Evolutionary conservation across 1,140 invertebrate genomes (phyloP).

Genomic region (Apis dorsata): DNA sequence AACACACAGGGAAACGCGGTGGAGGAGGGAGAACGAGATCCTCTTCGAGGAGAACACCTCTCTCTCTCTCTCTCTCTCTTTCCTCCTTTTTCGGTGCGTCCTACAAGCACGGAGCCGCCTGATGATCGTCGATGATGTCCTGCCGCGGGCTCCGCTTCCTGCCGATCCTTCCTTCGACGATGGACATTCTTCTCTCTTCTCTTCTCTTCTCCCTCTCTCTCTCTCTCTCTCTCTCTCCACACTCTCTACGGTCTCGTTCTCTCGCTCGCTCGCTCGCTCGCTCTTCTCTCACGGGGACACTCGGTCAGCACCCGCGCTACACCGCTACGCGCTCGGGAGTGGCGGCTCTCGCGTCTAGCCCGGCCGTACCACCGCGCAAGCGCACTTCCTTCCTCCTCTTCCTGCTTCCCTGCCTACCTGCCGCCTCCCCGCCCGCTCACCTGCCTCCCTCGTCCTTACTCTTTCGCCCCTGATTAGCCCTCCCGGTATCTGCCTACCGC

Average conservation of each 20-base stretch:
- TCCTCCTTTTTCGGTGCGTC: conserved; percentile 35
- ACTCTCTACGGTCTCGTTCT: conserved; percentile 22
- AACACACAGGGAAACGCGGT: not conserved
- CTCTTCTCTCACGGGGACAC: conserved; percentile 72
- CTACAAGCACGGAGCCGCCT: conserved; percentile 67
- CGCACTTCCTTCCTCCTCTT: conserved; percentile 66
- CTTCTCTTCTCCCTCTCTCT: not conserved
- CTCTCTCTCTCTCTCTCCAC: conserved; percentile 29
- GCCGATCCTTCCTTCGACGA: conserved; percentile 65
- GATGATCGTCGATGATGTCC: conserved; percentile 59
- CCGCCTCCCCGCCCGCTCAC: conserved; percentile 9
- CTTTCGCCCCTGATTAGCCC: conserved; percentile 47
- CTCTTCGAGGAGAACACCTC: conserved; percentile 44
- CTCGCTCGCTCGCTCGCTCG: conserved; percentile 30
- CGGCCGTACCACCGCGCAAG: conserved; percentile 74
- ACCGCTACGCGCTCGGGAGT: conserved; percentile 79
- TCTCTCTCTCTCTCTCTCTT: conserved; percentile 34
- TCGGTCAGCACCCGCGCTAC: conserved; percentile 78
- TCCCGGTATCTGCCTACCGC: conserved; percentile 8
- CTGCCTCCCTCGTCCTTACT: conserved; percentile 21
- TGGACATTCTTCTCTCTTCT: conserved; percentile 71
- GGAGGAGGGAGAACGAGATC: conserved; percentile 50
- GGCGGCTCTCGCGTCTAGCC: conserved; percentile 77
- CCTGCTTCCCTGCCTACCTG: conserved; percentile 41
- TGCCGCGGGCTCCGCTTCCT: conserved; percentile 72